Evolutionary conservation across 2,797 vertebrate genomes (phyloP).

Genomic region (Synaphobranchus kaupii): DNA sequence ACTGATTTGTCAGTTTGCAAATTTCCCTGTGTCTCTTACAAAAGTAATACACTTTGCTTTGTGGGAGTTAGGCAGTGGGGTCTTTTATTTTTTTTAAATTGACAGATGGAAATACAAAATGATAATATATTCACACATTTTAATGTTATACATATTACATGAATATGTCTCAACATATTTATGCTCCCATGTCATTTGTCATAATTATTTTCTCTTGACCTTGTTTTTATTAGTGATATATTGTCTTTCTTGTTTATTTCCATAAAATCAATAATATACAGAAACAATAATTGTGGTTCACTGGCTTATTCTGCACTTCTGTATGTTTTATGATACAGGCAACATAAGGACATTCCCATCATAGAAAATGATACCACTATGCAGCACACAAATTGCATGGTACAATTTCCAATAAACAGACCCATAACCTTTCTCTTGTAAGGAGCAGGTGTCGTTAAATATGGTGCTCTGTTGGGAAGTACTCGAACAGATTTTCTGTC

Average conservation of each 20-base stretch:
- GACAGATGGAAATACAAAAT: background rate
- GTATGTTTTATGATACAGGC: background rate
- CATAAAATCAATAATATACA: background rate
- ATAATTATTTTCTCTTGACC: background rate
- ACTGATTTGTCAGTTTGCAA: background rate
- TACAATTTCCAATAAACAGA: slow-evolving; percentile 19
- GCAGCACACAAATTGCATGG: background rate
- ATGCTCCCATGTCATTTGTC: background rate
- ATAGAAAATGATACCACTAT: slow-evolving; percentile 7
- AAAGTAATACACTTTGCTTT: background rate
- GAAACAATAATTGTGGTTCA: background rate
- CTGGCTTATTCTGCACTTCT: background rate
- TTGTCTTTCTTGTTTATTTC: background rate
- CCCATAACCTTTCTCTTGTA: slow-evolving; percentile 21
- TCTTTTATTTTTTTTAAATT: background rate
- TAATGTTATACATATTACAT: background rate
- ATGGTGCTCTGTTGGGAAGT: slow-evolving; percentile 27
- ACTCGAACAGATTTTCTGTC: slow-evolving; percentile 31
- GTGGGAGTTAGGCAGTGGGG: background rate
- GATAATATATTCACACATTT: background rate
- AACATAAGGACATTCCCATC: background rate
- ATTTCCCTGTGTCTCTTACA: background rate
- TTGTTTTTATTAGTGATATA: background rate
- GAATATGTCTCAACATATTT: background rate
- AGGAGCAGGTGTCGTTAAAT: slow-evolving; percentile 24